These are phyloP conservation scores for Spheniscus humboldti DNA, from an alignment of 2,797 vertebrate species.

Conservation along the genomic window DNA sequence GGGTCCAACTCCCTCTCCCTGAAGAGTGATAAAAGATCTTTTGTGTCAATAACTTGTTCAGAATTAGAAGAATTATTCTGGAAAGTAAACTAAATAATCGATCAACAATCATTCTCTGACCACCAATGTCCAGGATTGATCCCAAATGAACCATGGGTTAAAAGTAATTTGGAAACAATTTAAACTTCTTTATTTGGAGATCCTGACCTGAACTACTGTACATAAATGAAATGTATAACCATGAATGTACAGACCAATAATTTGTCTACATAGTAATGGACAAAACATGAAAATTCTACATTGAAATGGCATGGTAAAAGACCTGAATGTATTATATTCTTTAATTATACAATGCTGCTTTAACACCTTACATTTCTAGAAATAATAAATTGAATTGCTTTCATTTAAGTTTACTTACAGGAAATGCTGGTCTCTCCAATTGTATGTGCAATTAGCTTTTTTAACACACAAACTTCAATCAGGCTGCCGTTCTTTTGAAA, in stretches of 20 bases:
- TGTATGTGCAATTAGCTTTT: neutral
- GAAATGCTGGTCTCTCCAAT: neutral
- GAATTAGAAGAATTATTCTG: neutral
- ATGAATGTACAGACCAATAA: neutral
- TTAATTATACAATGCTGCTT: neutral
- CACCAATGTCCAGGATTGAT: neutral
- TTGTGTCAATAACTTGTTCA: neutral
- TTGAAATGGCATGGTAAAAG: neutral
- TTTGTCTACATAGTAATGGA: neutral
- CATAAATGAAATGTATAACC: neutral
- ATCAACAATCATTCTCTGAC: neutral
- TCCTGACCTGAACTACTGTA: neutral
- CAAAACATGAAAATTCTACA: neutral
- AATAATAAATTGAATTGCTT: neutral
- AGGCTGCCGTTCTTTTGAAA: neutral
- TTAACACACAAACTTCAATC: neutral
- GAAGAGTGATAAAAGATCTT: neutral
- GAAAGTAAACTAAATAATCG: neutral
- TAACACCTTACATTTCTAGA: neutral
- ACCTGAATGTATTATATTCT: neutral
- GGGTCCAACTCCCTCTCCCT: neutral
- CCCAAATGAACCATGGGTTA: neutral
- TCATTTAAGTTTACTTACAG: neutral
- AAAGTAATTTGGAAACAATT: neutral
- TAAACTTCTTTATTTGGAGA: neutral